Conservation (phyloP, 2,888 invertebrate species). For the Odontocolon sp. region DNA sequence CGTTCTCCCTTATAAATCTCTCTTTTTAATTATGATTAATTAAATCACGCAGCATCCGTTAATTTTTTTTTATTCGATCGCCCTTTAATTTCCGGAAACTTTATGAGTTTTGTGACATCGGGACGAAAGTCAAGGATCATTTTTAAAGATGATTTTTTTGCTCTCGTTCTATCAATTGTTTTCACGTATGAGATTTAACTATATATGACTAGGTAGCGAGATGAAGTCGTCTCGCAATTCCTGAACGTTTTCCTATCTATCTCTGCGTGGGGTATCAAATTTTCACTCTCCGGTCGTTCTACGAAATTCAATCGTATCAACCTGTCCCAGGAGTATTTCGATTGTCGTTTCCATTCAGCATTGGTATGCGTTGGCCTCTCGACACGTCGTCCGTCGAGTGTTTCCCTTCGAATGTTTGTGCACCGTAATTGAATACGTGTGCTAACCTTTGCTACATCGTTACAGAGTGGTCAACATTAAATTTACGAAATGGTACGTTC, state of each 20-base stretch:
- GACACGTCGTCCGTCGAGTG: slow-evolving; percentile 40
- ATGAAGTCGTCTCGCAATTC: not conserved
- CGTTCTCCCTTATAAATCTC: too few species aligned
- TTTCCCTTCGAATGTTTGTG: slow-evolving; percentile 41
- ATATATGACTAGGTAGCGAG: too few species aligned
- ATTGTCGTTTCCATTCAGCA: slow-evolving; percentile 27
- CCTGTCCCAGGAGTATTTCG: slow-evolving; percentile 41
- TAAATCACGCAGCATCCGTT: too few species aligned
- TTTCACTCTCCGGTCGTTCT: slow-evolving; percentile 18
- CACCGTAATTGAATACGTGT: slow-evolving; percentile 52
- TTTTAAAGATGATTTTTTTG: too few species aligned
- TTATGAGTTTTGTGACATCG: too few species aligned
- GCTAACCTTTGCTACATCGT: not conserved
- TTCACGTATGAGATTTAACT: too few species aligned
- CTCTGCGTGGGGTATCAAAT: slow-evolving; percentile 12
- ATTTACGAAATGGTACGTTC: not conserved
- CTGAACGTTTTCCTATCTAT: not conserved
- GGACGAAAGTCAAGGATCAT: too few species aligned
- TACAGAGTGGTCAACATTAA: not conserved
- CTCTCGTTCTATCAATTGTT: too few species aligned
- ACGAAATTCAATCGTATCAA: slow-evolving; percentile 55
- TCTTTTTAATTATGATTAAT: too few species aligned
- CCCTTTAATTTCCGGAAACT: too few species aligned
- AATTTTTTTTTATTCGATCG: too few species aligned
- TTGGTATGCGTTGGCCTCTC: not conserved